Evolutionary conservation across 1,140 invertebrate species (phyloP).

Genomic region (Cherax destructor): DNA sequence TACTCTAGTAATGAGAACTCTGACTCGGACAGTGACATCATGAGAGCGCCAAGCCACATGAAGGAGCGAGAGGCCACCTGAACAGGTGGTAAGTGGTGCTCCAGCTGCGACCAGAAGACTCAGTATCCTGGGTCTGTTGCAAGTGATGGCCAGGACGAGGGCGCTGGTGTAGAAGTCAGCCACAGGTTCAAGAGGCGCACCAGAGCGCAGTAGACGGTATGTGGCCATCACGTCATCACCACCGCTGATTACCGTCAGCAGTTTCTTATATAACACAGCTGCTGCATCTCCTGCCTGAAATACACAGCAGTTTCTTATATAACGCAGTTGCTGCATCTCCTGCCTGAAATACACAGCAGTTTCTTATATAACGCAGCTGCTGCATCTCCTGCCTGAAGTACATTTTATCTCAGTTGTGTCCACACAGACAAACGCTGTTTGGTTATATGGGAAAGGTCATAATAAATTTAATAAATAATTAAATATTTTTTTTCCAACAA

Average conservation of each 20-base stretch:
- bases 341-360: neutral
- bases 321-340: no score
- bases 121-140: conserved; percentile 26
- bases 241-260: conserved; percentile 19
- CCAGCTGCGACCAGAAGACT: conserved; percentile 20
- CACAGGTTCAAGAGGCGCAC: conserved; percentile 5
- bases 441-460: no score
- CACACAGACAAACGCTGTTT: no score
- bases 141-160: conserved; percentile 30
- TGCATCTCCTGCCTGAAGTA: no score
- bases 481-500: no score
- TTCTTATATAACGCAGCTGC: neutral
- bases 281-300: no score
- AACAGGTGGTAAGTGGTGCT: conserved; percentile 36
- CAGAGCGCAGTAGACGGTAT: neutral
- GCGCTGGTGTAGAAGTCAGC: neutral
- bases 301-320: neutral
- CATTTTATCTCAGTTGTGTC: no score
- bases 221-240: conserved; percentile 9
- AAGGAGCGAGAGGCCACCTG: conserved; percentile 5
- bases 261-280: neutral
- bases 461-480: no score
- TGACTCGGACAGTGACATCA: conserved; percentile 13
- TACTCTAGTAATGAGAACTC: conserved; percentile 28
- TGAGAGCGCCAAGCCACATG: conserved; percentile 31